These are phyloP conservation scores for Scaptomyza cyrtandrae DNA, from an alignment of 2,888 invertebrate species.

Conservation along the genomic window DNA sequence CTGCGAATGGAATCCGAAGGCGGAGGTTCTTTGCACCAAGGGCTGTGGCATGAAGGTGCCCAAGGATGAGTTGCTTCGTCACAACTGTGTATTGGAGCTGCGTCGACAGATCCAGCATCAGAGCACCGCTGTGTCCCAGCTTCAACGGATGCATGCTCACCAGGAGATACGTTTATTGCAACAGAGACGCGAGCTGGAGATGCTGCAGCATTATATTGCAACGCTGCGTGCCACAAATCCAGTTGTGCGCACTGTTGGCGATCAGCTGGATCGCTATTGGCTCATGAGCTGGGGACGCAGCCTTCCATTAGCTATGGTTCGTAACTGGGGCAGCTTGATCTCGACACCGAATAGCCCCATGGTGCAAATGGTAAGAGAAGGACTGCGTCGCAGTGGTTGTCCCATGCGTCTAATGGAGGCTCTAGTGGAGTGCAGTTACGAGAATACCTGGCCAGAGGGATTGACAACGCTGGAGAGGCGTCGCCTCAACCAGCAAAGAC, in stretches of 20 bases:
- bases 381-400: slow-evolving; percentile 43
- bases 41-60: slow-evolving; percentile 47
- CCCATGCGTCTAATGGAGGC: slow-evolving; percentile 54
- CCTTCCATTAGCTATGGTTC: slow-evolving; percentile 42
- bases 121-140: slow-evolving; percentile 21
- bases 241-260: slow-evolving; percentile 58
- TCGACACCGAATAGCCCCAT: slow-evolving; percentile 62
- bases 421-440: slow-evolving; percentile 56
- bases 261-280: slow-evolving; percentile 60
- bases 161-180: slow-evolving; percentile 44
- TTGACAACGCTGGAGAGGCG: slow-evolving; percentile 50
- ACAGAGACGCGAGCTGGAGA: slow-evolving; percentile 61
- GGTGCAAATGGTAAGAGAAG: slow-evolving; percentile 50
- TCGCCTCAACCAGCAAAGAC: slow-evolving; percentile 45
- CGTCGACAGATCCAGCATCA: slow-evolving; percentile 44
- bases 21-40: slow-evolving; percentile 29
- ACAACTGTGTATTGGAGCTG: slow-evolving; percentile 60
- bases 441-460: slow-evolving; percentile 62
- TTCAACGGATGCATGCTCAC: slow-evolving; percentile 31
- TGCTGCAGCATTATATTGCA: slow-evolving; percentile 62
- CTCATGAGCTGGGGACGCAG: slow-evolving; percentile 58
- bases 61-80: slow-evolving; percentile 54
- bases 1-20: slow-evolving; percentile 51
- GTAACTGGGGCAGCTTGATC: slow-evolving; percentile 64
- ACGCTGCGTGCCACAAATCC: slow-evolving; percentile 59